Conservation (phyloP, 2,888 invertebrate species). For the Leptura quadrifasciata region DNA sequence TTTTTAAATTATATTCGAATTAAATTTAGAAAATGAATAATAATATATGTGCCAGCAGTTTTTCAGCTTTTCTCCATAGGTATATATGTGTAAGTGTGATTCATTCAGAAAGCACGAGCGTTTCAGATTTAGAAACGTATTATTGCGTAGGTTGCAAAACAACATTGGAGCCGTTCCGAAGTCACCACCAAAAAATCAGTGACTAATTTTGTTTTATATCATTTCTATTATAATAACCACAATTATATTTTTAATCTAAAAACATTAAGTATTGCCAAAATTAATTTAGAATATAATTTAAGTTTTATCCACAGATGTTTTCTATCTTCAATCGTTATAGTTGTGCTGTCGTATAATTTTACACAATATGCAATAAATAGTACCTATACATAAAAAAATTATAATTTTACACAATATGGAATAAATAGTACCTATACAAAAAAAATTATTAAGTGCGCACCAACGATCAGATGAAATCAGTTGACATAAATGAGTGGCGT, state of each 20-base stretch:
- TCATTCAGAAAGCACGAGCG: constrained; percentile 49
- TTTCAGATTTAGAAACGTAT: constrained; percentile 23
- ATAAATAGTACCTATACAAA: too few relatives aligned
- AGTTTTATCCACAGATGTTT: too few relatives aligned
- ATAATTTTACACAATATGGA: too few relatives aligned
- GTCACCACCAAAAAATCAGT: constrained; percentile 11
- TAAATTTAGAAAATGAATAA: constrained; percentile 62
- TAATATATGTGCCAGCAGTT: constrained; percentile 58
- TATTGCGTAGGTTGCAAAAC: constrained; percentile 24
- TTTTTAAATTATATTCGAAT: not conserved
- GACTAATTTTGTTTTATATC: constrained; percentile 24
- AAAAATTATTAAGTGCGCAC: too few relatives aligned
- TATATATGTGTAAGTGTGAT: constrained; percentile 56
- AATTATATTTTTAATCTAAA: not conserved
- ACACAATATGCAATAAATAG: too few relatives aligned
- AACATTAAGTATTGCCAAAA: not conserved
- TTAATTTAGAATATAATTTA: not conserved
- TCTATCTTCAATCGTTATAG: too few relatives aligned
- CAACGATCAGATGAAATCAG: too few relatives aligned
- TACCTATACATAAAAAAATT: too few relatives aligned
- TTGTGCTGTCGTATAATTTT: too few relatives aligned
- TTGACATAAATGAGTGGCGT: too few relatives aligned
- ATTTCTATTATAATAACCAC: not conserved
- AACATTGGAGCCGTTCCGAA: constrained; percentile 15
- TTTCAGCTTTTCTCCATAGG: constrained; percentile 48